A percentile compares a stretch with the other conserved stretches of the same genome.
Evolutionary conservation across 64 coral and sea anemone species (phyloP).

Genomic region (Porites australiensis): DNA sequence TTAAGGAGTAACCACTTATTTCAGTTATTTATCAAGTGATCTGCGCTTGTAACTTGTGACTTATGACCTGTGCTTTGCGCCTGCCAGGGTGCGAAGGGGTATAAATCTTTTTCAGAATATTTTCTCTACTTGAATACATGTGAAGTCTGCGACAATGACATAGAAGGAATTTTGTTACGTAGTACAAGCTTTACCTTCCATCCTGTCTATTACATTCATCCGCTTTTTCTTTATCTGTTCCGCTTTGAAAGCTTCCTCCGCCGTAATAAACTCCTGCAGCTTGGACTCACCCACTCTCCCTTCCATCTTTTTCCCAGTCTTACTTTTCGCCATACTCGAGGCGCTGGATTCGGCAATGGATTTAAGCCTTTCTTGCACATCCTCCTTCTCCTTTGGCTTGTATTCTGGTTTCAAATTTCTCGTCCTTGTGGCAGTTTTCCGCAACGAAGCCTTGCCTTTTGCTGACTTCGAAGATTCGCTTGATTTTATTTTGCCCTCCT

Average conservation of each 20-base stretch:
- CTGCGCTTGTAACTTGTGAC: too few relatives aligned
- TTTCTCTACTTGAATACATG: too few relatives aligned
- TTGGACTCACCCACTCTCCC: conserved; percentile 35
- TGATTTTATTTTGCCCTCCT: conserved; percentile 75
- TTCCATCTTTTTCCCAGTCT: conserved; percentile 24
- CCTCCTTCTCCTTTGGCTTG: conserved; percentile 44
- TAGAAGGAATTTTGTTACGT: neutral
- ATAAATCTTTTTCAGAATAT: too few relatives aligned
- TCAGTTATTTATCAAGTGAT: too few relatives aligned
- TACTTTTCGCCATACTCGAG: neutral
- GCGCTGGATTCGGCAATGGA: conserved; percentile 57
- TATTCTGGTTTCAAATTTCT: conserved; percentile 89
- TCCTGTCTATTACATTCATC: conserved; percentile 84
- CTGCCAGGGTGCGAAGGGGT: too few relatives aligned
- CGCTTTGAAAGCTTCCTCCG: conserved; percentile 49
- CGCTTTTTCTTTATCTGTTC: conserved; percentile 61
- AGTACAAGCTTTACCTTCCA: conserved; percentile 79
- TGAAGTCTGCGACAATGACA: too few relatives aligned
- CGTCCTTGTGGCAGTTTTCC: conserved; percentile 46
- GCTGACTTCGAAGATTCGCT: neutral
- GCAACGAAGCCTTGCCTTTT: neutral
- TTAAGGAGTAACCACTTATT: too few relatives aligned
- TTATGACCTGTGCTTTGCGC: too few relatives aligned
- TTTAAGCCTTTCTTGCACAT: conserved; percentile 69
- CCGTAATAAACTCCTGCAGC: conserved; percentile 43